Percentiles rank a stretch among this genome's conserved stretches.
phyloP scores from a whole-genome alignment of 2,888 invertebrate genomes.

The Dione juno region DNA sequence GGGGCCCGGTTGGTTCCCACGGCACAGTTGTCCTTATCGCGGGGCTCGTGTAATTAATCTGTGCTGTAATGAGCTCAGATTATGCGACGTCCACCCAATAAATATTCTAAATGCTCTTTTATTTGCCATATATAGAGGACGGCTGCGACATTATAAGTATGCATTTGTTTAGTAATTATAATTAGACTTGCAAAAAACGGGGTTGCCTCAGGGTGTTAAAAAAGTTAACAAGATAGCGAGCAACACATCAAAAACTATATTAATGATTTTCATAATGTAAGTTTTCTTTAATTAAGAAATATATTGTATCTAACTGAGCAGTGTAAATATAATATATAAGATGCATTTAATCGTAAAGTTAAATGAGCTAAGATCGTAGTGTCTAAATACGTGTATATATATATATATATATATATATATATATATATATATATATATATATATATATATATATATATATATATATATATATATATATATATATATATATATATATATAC shows the following conservation, averaged over 20 bases:
- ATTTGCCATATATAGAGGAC: conserved; percentile 37
- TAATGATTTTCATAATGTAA: too few relatives aligned
- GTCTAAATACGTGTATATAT: neutral
- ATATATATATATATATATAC: too few relatives aligned
- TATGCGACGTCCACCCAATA: conserved; percentile 41
- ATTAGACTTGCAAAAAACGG: too few relatives aligned
- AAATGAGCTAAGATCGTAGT: neutral
- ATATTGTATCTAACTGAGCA: neutral
- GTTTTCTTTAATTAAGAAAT: too few relatives aligned
- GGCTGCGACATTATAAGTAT: conserved; percentile 27
- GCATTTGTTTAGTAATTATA: conserved; percentile 36
- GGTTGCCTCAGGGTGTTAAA: too few relatives aligned
- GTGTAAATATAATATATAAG: neutral
- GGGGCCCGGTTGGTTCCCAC: conserved; percentile 67
- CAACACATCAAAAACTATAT: too few relatives aligned
- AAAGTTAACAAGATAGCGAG: too few relatives aligned
- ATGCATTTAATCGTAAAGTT: neutral
- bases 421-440: too few relatives aligned
- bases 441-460: too few relatives aligned
- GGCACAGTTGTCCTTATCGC: conserved; percentile 74
- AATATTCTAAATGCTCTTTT: conserved; percentile 43
- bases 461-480: too few relatives aligned
- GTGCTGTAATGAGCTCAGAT: conserved; percentile 45
- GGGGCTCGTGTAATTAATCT: conserved; percentile 51
- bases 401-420: too few relatives aligned